Evolutionary conservation across 2,113 vertebrate genomes (phyloP).

Genomic region (Notothenia coriiceps): DNA sequence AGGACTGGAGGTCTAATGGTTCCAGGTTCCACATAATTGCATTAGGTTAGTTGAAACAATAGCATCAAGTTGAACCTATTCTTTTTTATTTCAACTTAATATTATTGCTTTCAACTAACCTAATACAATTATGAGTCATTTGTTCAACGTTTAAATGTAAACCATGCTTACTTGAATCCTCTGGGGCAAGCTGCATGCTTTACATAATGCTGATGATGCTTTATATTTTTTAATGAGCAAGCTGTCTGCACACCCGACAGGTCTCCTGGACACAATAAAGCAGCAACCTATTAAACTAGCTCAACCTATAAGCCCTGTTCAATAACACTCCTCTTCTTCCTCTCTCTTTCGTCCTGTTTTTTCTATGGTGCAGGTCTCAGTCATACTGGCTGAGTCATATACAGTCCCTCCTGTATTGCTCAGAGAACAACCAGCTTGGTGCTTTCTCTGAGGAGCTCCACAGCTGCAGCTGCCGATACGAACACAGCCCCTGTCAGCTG

Average conservation of each 20-base stretch:
- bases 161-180: conserved; percentile 13
- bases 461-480: conserved; percentile 91
- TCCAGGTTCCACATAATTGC: no score
- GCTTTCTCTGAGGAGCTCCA: conserved; percentile 94
- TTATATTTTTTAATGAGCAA: conserved; percentile 47
- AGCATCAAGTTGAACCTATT: no score
- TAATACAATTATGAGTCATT: no score
- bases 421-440: conserved; percentile 95
- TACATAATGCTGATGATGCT: conserved; percentile 9
- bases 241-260: conserved; percentile 47
- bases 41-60: no score
- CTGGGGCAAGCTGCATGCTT: not conserved
- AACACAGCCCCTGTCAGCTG: conserved; percentile 90
- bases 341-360: not conserved
- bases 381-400: conserved; percentile 94
- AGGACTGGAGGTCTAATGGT: not conserved
- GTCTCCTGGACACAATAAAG: conserved; percentile 30
- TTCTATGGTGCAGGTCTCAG: conserved; percentile 84
- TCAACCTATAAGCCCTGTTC: conserved; percentile 19
- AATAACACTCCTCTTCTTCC: conserved; percentile 29
- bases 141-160: not conserved
- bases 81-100: no score
- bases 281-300: conserved; percentile 32
- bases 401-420: conserved; percentile 96
- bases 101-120: no score